Conservation (phyloP, 2,888 invertebrate genomes). For the Druceiella hillmani region DNA sequence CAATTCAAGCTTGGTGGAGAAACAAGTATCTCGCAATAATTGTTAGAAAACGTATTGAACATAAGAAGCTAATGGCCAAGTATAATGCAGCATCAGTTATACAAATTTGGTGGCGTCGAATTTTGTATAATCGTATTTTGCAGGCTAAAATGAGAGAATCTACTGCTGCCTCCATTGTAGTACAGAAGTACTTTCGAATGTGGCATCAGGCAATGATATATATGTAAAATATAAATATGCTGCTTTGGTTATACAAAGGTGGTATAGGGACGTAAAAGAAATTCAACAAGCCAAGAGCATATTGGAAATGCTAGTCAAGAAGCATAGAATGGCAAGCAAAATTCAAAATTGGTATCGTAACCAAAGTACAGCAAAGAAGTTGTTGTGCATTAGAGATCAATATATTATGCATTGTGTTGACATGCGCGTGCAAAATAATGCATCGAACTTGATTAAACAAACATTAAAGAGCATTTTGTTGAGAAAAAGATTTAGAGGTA, state of each 20-base stretch:
- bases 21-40: slow-evolving; percentile 55
- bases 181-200: slow-evolving; percentile 44
- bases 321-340: slow-evolving; percentile 14
- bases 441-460: slow-evolving; percentile 2
- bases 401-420: not conserved
- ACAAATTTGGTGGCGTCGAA: slow-evolving; percentile 53
- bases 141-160: slow-evolving; percentile 36
- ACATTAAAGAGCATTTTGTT: not conserved
- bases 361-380: not conserved
- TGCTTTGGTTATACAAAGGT: slow-evolving; percentile 47
- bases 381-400: not conserved
- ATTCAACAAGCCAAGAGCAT: slow-evolving; percentile 32
- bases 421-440: not conserved
- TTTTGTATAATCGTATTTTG: slow-evolving; percentile 37
- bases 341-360: slow-evolving; percentile 21
- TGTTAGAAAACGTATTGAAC: slow-evolving; percentile 37
- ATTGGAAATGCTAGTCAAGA: slow-evolving; percentile 30
- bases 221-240: slow-evolving; percentile 34
- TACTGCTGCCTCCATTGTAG: slow-evolving; percentile 32
- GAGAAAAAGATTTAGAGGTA: not conserved
- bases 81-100: slow-evolving; percentile 53
- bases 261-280: slow-evolving; percentile 38
- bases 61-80: slow-evolving; percentile 35
- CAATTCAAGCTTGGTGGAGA: slow-evolving; percentile 69
- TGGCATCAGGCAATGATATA: slow-evolving; percentile 31